phyloP scores from a whole-genome alignment of 2,888 invertebrate genomes.

The Diabrotica balteata region DNA sequence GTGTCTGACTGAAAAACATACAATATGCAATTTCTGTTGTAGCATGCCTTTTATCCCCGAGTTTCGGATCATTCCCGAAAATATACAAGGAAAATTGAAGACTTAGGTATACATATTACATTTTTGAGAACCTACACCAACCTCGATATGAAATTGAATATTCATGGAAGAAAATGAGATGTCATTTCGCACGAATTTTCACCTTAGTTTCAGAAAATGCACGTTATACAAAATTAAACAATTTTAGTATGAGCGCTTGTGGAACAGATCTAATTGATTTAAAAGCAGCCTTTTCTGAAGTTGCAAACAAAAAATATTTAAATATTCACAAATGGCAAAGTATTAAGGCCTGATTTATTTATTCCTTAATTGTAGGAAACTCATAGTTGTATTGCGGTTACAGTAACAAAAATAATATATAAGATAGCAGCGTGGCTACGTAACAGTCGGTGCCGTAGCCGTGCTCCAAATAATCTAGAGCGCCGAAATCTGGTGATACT shows the following conservation, averaged over 20 bases:
- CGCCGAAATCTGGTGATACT: no score
- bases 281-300: no score
- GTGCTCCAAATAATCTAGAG: no score
- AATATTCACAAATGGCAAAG: no score
- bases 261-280: not conserved
- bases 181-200: conserved; percentile 31
- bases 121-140: conserved; percentile 25
- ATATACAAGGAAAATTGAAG: conserved; percentile 24
- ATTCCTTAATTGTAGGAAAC: no score
- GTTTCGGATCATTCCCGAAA: conserved; percentile 17
- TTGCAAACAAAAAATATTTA: no score
- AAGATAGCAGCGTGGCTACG: no score
- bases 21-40: conserved; percentile 23
- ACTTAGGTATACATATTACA: conserved; percentile 25
- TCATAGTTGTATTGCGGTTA: no score
- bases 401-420: no score
- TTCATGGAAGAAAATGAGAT: conserved; percentile 33
- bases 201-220: conserved; percentile 28
- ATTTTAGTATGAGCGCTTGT: conserved; percentile 18
- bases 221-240: conserved; percentile 26
- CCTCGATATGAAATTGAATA: conserved; percentile 32
- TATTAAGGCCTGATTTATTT: no score
- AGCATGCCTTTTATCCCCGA: conserved; percentile 12
- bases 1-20: conserved; percentile 7
- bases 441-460: no score